phyloP scores from a whole-genome alignment of 2,797 vertebrate genomes.

The Hypotaenidia philippensis region DNA sequence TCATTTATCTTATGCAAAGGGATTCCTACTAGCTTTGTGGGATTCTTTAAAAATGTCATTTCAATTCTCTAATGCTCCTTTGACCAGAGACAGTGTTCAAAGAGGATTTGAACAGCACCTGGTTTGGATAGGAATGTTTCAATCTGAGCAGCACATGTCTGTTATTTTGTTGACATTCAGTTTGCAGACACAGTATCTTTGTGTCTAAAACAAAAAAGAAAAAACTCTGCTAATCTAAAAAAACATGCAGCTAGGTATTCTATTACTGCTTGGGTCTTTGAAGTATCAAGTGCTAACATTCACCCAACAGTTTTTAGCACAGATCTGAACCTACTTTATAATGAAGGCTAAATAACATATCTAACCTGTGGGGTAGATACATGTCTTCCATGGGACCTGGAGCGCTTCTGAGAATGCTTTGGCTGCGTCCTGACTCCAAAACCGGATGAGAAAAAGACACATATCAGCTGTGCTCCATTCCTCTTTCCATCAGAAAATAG shows the following conservation, averaged over 20 bases:
- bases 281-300: neutral
- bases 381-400: neutral
- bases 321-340: neutral
- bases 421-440: neutral
- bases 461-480: neutral
- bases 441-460: neutral
- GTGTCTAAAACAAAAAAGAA: neutral
- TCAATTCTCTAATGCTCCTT: conserved; percentile 57
- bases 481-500: neutral
- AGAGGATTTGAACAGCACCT: conserved; percentile 27
- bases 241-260: neutral
- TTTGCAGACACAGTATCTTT: neutral
- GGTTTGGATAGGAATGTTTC: neutral
- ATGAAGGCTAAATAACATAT: neutral
- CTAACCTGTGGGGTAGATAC: neutral
- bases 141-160: neutral
- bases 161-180: neutral
- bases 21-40: conserved; percentile 31
- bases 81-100: conserved; percentile 53
- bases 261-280: neutral
- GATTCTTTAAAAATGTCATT: conserved; percentile 69
- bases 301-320: neutral
- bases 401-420: neutral
- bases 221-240: neutral
- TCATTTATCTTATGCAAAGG: neutral